Conservation (phyloP, 2,888 invertebrate genomes). For the Diarsia dahlii region DNA sequence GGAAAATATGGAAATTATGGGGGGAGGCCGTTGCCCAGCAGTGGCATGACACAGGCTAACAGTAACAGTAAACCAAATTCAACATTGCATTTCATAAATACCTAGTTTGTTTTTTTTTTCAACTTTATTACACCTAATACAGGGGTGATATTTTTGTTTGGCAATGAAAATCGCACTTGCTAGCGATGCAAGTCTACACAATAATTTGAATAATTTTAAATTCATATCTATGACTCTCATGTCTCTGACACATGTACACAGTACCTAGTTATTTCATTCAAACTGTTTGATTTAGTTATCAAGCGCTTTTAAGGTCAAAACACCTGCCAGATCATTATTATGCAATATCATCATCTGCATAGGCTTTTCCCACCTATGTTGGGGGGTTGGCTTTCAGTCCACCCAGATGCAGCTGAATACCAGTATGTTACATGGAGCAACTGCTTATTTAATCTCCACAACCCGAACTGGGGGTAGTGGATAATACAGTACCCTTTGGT, state of each 20-base stretch:
- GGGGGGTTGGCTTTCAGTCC: too few species aligned
- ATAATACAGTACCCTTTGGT: too few species aligned
- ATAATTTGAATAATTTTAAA: too few species aligned
- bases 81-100: background rate
- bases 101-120: background rate
- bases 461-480: too few species aligned
- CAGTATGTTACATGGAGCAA: too few species aligned
- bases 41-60: too few species aligned
- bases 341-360: background rate
- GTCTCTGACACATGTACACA: background rate
- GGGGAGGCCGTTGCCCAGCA: too few species aligned
- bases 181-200: background rate
- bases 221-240: too few species aligned
- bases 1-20: too few species aligned
- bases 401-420: too few species aligned
- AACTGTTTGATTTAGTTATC: background rate
- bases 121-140: background rate
- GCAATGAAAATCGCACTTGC: background rate
- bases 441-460: too few species aligned
- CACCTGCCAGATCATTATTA: background rate
- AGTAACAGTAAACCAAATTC: background rate
- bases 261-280: background rate
- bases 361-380: too few species aligned
- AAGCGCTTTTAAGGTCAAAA: background rate
- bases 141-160: background rate